A percentile compares a stretch with the other conserved stretches of the same genome.
These are phyloP conservation scores for Psettodes erumei DNA, from an alignment of 2,113 vertebrate genomes.

Conservation along the genomic window DNA sequence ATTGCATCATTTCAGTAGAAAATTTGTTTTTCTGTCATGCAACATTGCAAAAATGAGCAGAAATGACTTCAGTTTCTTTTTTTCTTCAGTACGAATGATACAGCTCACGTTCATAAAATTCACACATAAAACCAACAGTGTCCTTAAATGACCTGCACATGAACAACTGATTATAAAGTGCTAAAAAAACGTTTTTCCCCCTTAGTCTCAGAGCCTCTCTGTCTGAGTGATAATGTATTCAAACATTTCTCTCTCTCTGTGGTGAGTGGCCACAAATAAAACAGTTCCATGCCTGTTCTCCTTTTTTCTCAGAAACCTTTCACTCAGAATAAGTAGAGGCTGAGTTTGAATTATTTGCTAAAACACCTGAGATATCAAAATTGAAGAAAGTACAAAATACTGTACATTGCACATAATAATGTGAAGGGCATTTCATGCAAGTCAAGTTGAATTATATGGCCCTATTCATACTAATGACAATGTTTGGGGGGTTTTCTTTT, in stretches of 20 bases:
- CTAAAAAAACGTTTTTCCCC: no score
- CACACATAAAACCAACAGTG: neutral
- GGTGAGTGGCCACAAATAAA: neutral
- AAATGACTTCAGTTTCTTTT: neutral
- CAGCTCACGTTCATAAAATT: no score
- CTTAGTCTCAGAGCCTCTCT: neutral
- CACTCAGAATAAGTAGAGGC: neutral
- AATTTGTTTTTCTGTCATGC: neutral
- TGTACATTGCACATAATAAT: neutral
- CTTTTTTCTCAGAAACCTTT: slow-evolving; percentile 8
- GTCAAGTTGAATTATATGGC: no score
- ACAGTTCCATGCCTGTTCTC: neutral
- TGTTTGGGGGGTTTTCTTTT: no score
- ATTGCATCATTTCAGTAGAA: neutral
- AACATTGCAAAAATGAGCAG: slow-evolving; percentile 1
- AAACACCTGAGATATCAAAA: neutral
- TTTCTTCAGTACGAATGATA: no score
- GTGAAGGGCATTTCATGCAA: neutral
- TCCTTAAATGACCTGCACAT: neutral
- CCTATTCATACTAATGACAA: no score
- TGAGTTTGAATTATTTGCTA: neutral
- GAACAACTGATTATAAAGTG: neutral
- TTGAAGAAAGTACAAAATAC: neutral
- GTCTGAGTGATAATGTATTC: neutral
- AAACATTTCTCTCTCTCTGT: neutral